Evolutionary conservation across 2,113 vertebrate genomes (phyloP), one percentile per base, ranked within the genome.

Genomic region (Neolamprologus modestus): DNA sequence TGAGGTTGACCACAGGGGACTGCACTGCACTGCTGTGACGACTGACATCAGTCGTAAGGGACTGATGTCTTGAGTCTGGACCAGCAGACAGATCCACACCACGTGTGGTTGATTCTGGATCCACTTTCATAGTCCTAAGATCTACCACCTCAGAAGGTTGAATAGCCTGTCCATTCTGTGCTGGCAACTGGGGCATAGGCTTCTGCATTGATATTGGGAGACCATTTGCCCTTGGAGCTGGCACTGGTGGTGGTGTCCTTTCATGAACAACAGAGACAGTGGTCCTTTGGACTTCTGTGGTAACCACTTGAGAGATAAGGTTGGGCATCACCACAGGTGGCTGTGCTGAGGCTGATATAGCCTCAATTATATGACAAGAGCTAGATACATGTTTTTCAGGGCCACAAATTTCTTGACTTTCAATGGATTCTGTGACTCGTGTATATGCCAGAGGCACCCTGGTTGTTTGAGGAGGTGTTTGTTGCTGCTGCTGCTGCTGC

Each of bases 1-100:
- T 99, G 24, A 99, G 97, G 85, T 99, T 99, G 86, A 99, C 97
- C 84, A 99, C 96, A 86, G 97, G 94, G 81, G 99, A 97, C 55
- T 99, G 98, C 35, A 99, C 96, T 28, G 98, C 97, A 94, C 98
- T 99, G 84, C 96, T 97, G 83, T 97, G 97, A 59, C 97, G 96
- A 66, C 88, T 95, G n/a, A 85, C 19, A 73, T 98, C 98, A 84
- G 83, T 92, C 40, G 89, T 5, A 79, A 96, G 88, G 5, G 96
- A 96, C 84, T 97, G 98, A 40, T 94, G 97, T 95, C 96, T 97
- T 42, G 95, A 47, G 16, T 99, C 98, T 78, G 94, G 87, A 26
- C 90, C 45, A 83, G 97, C 92, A 89, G 99, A 96, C 47, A 97
- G 88, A 93, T 97, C 96, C 50, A 96, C 94, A 42, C 98, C 97